Base-by-base conservation (phyloP, 2,113 vertebrate genomes). In the Sakesphorus luctuosus region DNA sequence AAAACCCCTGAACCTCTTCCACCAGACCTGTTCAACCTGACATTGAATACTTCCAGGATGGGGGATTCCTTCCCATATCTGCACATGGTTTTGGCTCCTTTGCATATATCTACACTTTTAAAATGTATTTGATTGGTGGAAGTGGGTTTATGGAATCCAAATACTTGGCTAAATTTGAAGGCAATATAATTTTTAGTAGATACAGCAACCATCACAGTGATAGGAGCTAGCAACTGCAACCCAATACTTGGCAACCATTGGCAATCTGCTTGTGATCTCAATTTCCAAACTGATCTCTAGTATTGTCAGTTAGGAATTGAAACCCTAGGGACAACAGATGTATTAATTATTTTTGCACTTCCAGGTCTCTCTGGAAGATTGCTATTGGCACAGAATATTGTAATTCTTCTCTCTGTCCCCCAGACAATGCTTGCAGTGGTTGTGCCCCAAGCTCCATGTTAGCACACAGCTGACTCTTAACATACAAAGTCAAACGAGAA, bases 21-120 rank as follows among this genome's bases (percentile, higher is more conserved):
- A 24, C 3, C 7, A 53, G 28, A 49, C 25, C 10, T 0, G 0
- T 36, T 52, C 36, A 35, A 8, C 14, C 21, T 33, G 74, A 33
- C 0, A 1, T 5, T 43, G 18, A 84, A 29, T 26, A n/a, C 35
- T 74, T 74, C 59, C 31, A 67, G 15, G 28, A 33, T 7, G 16
- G 16, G 16, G 33, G 11, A 29, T 83, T 66, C 25, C n/a, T 74
- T 69, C 43, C 26, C 29, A 63, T 43, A 26, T 23, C 36, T 46
- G 50, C 29, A 26, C 9, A n/a, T 2, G 29, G 28, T 83, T 73
- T 29, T 61, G 47, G 47, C 16, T 38, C 65, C 75, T 78, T 55
- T 78, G 25, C 21, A 18, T 14, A 11, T 40, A 47, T 26, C 36
- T 47, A 50, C 40, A 62, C 43, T 86, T 78, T 16, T 15, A 20